phyloP scores from a whole-genome alignment of 92 coral and sea anemone genomes.

The Epizoanthus ramosus region DNA sequence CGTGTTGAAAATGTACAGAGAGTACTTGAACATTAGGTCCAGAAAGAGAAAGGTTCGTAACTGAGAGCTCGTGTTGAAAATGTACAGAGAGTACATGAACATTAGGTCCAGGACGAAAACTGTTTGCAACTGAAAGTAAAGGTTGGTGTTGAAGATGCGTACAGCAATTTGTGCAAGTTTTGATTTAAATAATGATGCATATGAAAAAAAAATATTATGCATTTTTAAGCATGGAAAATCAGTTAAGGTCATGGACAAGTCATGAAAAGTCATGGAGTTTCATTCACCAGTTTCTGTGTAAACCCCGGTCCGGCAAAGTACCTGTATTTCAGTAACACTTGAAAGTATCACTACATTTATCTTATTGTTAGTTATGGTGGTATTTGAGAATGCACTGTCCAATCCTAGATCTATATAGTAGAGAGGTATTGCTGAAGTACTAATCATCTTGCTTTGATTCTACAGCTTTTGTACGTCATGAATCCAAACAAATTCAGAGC shows the following conservation, averaged over 20 bases:
- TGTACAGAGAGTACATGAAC: slow-evolving; percentile 74
- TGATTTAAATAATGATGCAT: too few relatives aligned
- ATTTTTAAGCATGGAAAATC: too few relatives aligned
- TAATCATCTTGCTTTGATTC: slow-evolving; percentile 1
- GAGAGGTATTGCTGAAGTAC: neutral
- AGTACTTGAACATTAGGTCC: slow-evolving; percentile 86
- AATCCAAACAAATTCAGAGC: slow-evolving; percentile 96
- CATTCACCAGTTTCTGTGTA: too few relatives aligned
- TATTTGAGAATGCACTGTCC: neutral
- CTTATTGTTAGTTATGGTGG: neutral
- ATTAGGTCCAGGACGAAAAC: slow-evolving; percentile 80
- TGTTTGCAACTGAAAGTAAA: slow-evolving; percentile 44
- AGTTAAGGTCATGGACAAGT: too few relatives aligned
- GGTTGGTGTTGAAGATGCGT: neutral
- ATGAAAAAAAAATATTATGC: too few relatives aligned
- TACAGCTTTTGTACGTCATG: slow-evolving; percentile 95
- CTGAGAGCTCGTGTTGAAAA: neutral
- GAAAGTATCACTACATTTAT: neutral
- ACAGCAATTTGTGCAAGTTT: neutral
- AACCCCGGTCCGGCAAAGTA: too few relatives aligned
- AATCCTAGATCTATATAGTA: neutral
- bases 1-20: slow-evolving; percentile 9
- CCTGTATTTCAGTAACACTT: too few relatives aligned
- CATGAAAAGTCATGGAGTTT: too few relatives aligned
- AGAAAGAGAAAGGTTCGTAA: slow-evolving; percentile 77